Percentiles rank a stretch among this genome's conserved stretches.
phyloP scores from a whole-genome alignment of 2,888 invertebrate genomes.

The Acleris laterana region DNA sequence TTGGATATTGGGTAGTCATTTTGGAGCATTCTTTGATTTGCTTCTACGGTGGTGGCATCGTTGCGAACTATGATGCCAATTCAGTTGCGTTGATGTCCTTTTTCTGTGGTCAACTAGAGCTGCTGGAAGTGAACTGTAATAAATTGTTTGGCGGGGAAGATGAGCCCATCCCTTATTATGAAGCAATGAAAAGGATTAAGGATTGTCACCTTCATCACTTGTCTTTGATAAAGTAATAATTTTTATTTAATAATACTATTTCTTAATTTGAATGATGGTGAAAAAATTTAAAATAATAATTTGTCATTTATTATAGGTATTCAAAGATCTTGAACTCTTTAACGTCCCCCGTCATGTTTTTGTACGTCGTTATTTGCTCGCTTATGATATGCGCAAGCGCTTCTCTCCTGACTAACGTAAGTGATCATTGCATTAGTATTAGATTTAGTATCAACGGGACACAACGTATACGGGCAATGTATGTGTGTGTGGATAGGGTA shows the following conservation, averaged over 20 bases:
- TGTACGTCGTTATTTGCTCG: slow-evolving; percentile 76
- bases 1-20: slow-evolving; percentile 59
- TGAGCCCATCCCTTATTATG: slow-evolving; percentile 44
- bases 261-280: not conserved
- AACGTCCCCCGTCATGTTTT: slow-evolving; percentile 74
- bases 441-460: no score
- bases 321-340: slow-evolving; percentile 63
- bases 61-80: slow-evolving; percentile 70
- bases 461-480: no score
- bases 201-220: slow-evolving; percentile 65
- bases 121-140: slow-evolving; percentile 62
- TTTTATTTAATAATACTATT: slow-evolving; percentile 9
- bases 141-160: slow-evolving; percentile 55
- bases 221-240: slow-evolving; percentile 59
- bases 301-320: slow-evolving; percentile 56
- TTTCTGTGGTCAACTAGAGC: slow-evolving; percentile 68
- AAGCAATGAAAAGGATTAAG: slow-evolving; percentile 54
- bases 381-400: slow-evolving; percentile 78
- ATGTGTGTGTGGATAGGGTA: no score
- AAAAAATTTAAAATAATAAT: no score
- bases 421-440: slow-evolving; percentile 9
- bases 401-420: slow-evolving; percentile 68
- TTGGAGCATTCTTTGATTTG: slow-evolving; percentile 59
- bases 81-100: slow-evolving; percentile 71
- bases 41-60: slow-evolving; percentile 70